Evolutionary conservation across 2,888 invertebrate genomes (phyloP).

Genomic region (Magallana nippona): DNA sequence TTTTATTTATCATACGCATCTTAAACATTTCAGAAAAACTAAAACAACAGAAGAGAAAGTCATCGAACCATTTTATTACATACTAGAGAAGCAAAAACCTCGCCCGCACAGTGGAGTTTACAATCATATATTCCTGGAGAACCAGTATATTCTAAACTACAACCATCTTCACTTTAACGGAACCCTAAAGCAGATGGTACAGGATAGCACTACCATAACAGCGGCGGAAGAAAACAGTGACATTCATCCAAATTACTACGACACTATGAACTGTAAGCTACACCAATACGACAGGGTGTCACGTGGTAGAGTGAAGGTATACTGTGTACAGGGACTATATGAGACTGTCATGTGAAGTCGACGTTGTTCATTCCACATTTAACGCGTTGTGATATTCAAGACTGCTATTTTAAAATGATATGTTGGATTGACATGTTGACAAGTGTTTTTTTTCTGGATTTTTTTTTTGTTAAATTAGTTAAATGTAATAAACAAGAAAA

Average conservation of each 20-base stretch:
- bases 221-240: not conserved
- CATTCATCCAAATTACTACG: not conserved
- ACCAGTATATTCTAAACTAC: conserved; percentile 12
- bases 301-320: not conserved
- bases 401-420: too few species aligned
- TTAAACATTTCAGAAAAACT: not conserved
- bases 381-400: not conserved
- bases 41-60: not conserved
- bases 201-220: not conserved
- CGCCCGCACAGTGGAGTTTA: not conserved
- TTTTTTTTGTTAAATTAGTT: too few species aligned
- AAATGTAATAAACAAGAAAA: too few species aligned
- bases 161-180: not conserved
- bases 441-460: too few species aligned
- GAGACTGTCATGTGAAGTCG: not conserved
- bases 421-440: too few species aligned
- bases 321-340: conserved; percentile 5
- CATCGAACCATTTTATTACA: conserved; percentile 19
- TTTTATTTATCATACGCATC: too few species aligned
- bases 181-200: conserved; percentile 1
- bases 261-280: not conserved
- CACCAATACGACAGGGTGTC: conserved; percentile 22
- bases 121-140: conserved; percentile 6
- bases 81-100: not conserved
- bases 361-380: not conserved